Conservation (phyloP, 2,113 vertebrate genomes). For the Trichomycterus rosablanca region DNA sequence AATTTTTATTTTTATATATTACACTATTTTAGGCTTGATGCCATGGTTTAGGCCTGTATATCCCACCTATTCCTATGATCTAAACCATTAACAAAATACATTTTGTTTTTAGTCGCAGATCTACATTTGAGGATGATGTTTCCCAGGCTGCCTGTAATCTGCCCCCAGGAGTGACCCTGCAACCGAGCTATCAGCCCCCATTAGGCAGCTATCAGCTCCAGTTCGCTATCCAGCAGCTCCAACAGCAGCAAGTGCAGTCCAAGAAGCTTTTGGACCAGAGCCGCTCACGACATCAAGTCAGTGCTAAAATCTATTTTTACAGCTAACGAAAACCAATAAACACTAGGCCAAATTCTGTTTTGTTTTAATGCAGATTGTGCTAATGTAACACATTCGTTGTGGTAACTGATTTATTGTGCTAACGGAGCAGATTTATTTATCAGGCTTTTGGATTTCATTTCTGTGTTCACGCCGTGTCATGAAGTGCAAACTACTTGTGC, state of each 20-base stretch:
- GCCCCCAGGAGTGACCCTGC: slow-evolving; percentile 52
- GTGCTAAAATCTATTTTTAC: not conserved
- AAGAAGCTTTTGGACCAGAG: slow-evolving; percentile 76
- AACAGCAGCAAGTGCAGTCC: slow-evolving; percentile 80
- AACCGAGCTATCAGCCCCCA: slow-evolving; percentile 59
- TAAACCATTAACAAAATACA: not conserved
- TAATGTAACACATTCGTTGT: not conserved
- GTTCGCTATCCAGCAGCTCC: slow-evolving; percentile 84
- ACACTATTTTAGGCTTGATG: not conserved
- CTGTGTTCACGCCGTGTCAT: no score
- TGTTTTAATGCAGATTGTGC: not conserved
- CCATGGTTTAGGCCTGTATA: not conserved
- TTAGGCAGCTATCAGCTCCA: slow-evolving; percentile 77
- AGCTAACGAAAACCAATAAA: not conserved
- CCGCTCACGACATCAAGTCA: slow-evolving; percentile 75
- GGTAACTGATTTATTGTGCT: not conserved
- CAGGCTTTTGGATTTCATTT: not conserved
- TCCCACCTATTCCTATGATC: not conserved
- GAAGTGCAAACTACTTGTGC: no score
- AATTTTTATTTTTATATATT: not conserved
- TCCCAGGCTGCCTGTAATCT: slow-evolving; percentile 59
- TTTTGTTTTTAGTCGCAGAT: slow-evolving; percentile 52
- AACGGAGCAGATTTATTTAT: not conserved
- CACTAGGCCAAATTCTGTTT: slow-evolving; percentile 5
- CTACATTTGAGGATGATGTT: slow-evolving; percentile 65